Evolutionary conservation across 2,113 vertebrate species (phyloP), one percentile per base, ranked within the genome.

Genomic region (Gymnogyps californianus): DNA sequence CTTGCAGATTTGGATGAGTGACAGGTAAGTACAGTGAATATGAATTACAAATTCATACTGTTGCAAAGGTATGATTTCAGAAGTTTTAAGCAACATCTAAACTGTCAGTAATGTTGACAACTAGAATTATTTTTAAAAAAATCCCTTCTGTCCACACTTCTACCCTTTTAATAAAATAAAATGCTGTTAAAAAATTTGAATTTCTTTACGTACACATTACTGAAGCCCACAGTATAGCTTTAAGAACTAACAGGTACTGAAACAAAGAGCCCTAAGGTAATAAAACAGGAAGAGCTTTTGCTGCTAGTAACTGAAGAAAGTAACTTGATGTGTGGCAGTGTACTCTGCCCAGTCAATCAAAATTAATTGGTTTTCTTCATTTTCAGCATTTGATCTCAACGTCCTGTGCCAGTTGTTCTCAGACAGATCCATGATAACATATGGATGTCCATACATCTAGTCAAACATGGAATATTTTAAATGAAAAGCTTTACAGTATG

Each of bases 1-100:
- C 98, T 99, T 40, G 99, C 99, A 12, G 98, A 98, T 40, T 87
- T 97, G 14, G 98, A 98, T 24, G 98, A 97, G 55, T 96, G 44
- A 97, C 22, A 32, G 13, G 98, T 98, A 88, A 93, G 90, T 92
- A 74, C 44, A 49, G 15, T 42, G 67, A 62, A 46, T 13, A 7
- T 16, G 6, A 94, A 57, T 14, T 49, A 57, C 24, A 32, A 1
- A 61, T 20, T n/a, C 14, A 11, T 55, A 14, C 36, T 2, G 3
- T 14, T 44, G 11, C 5, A 7, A 18, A 83, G 19, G 21, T 10
- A 28, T 29, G 1, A 29, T 31, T 66, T 32, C 42, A 51, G 12
- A 61, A 57, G 32, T 49, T 42, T 15, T 59, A 81, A 87, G 75
- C 4, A 4, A n/a, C n/a, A 20, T 46, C 8, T 88, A 5, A 83